Conservation (phyloP, 2,888 invertebrate species). For the Eupithecia dodoneata region DNA sequence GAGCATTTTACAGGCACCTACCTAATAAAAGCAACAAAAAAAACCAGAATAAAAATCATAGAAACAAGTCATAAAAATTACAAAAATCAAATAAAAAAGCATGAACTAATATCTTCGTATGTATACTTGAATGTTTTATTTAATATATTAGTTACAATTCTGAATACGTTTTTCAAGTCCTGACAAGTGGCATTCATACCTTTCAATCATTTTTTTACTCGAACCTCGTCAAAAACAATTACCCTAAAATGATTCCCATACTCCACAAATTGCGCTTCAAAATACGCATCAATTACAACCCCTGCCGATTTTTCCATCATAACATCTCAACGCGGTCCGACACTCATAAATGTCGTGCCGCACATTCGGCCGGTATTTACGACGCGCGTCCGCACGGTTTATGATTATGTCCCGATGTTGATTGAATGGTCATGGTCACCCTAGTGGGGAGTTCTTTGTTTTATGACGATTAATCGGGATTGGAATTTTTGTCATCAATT, state of each 20-base stretch:
- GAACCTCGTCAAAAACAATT: not conserved
- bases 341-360: conserved; percentile 47
- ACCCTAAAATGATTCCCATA: not conserved
- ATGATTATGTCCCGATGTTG: conserved; percentile 81
- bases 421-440: conserved; percentile 79
- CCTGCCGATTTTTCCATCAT: conserved; percentile 75
- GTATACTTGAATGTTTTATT: too few species aligned
- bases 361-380: conserved; percentile 69
- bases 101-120: too few species aligned
- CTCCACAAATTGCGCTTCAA: conserved; percentile 31
- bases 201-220: not conserved
- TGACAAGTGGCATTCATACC: not conserved
- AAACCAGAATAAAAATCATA: not conserved
- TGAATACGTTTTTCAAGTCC: not conserved
- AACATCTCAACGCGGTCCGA: conserved; percentile 62
- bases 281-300: conserved; percentile 66
- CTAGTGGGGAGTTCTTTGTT: conserved; percentile 51
- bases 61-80: not conserved
- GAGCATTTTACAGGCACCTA: too few species aligned
- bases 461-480: conserved; percentile 21
- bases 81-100: too few species aligned
- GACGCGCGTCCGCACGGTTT: conserved; percentile 71
- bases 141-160: not conserved
- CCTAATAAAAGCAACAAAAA: not conserved
- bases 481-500: conserved; percentile 11